Conservation (phyloP, 2,888 invertebrate genomes). For the Acleris laterana region DNA sequence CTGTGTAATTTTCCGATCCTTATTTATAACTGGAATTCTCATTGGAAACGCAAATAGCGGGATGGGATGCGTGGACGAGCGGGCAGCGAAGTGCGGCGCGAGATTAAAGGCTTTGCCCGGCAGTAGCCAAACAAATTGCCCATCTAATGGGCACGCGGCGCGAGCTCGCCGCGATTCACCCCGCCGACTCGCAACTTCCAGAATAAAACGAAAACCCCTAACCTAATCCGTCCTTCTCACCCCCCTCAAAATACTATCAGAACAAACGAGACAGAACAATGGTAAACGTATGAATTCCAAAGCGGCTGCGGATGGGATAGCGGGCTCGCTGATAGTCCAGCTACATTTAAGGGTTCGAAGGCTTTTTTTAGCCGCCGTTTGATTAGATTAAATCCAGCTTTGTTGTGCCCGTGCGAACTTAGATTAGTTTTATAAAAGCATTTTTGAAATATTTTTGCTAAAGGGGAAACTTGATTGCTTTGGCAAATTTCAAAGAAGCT, state of each 20-base stretch:
- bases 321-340: constrained; percentile 18
- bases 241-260: background rate
- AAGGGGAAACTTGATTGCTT: background rate
- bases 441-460: background rate
- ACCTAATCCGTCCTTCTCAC: constrained; percentile 9
- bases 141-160: constrained; percentile 68
- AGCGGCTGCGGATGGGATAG: constrained; percentile 2
- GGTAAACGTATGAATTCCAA: background rate
- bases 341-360: constrained; percentile 25
- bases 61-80: constrained; percentile 34
- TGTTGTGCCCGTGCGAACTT: constrained; percentile 27
- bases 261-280: constrained; percentile 7
- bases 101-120: constrained; percentile 69
- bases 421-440: constrained; percentile 31
- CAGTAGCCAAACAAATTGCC: constrained; percentile 73
- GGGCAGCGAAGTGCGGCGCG: constrained; percentile 41
- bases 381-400: constrained; percentile 46
- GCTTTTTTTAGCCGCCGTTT: constrained; percentile 40
- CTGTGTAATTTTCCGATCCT: constrained; percentile 11
- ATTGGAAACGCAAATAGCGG: constrained; percentile 35
- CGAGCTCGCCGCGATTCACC: constrained; percentile 49
- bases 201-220: constrained; percentile 32
- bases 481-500: too few relatives aligned
- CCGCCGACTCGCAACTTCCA: constrained; percentile 53
- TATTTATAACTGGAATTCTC: constrained; percentile 23